Evolutionary conservation across 2,113 vertebrate genomes (phyloP).

Genomic region (Aspidoscelis tigris): DNA sequence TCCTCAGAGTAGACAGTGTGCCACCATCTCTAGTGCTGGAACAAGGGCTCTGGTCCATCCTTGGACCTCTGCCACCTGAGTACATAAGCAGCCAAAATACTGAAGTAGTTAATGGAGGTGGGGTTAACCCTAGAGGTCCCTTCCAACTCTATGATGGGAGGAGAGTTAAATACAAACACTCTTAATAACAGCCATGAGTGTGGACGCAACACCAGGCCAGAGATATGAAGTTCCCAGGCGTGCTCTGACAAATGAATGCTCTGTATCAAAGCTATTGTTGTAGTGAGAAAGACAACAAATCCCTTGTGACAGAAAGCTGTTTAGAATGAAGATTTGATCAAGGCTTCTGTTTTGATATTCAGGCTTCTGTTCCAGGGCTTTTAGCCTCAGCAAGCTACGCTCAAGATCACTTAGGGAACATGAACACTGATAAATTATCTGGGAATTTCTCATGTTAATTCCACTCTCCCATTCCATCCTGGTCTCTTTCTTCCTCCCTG

Average conservation of each 20-base stretch:
- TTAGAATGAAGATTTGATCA: slow-evolving; percentile 22
- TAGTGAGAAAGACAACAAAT: slow-evolving; percentile 9
- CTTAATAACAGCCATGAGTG: no score
- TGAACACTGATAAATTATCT: slow-evolving; percentile 32
- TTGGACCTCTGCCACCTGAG: no score
- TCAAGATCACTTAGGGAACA: slow-evolving; percentile 19
- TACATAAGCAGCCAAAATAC: no score
- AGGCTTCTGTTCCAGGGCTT: slow-evolving; percentile 24
- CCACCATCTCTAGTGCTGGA: no score
- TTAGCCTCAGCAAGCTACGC: slow-evolving; percentile 8
- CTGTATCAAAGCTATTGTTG: neutral
- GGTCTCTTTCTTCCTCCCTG: slow-evolving; percentile 3
- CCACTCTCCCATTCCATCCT: slow-evolving; percentile 17
- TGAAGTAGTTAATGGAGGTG: no score
- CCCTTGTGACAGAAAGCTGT: slow-evolving; percentile 16
- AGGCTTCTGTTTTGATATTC: slow-evolving; percentile 18
- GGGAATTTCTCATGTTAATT: slow-evolving; percentile 30
- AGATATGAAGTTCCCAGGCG: neutral
- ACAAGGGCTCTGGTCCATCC: no score
- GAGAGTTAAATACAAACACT: no score
- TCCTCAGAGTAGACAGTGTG: no score
- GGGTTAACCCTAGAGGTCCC: no score
- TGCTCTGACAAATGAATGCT: slow-evolving; percentile 4
- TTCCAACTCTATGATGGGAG: no score
- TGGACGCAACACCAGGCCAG: neutral